phyloP scores from a whole-genome alignment of 2,888 invertebrate species.

The Pilophorus perplexus region DNA sequence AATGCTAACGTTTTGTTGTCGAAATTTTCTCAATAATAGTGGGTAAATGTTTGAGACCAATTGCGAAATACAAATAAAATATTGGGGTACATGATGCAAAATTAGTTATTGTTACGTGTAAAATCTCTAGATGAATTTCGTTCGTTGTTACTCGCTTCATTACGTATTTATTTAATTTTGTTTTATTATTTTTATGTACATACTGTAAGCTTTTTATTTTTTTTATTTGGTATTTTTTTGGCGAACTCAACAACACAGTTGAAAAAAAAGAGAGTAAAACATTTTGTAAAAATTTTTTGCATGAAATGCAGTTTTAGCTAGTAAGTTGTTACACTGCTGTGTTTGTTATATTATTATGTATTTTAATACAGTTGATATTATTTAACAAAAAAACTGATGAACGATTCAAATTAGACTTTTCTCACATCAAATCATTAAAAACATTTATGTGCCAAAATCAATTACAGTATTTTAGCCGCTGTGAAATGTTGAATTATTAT shows the following conservation, averaged over 20 bases:
- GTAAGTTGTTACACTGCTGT: slow-evolving; percentile 40
- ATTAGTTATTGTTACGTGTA: slow-evolving; percentile 33
- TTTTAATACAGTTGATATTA: slow-evolving; percentile 38
- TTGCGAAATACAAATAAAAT: slow-evolving; percentile 6
- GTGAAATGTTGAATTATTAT: slow-evolving; percentile 46
- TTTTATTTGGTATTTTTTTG: slow-evolving; percentile 1
- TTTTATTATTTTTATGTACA: slow-evolving; percentile 14
- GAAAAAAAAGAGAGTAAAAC: slow-evolving; percentile 6
- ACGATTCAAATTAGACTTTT: slow-evolving; percentile 35
- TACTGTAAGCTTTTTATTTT: slow-evolving; percentile 13
- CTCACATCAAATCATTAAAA: slow-evolving; percentile 34
- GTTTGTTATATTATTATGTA: slow-evolving; percentile 40
- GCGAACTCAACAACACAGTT: slow-evolving; percentile 5
- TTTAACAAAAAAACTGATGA: slow-evolving; percentile 28
- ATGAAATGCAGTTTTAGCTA: slow-evolving; percentile 39
- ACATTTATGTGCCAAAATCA: slow-evolving; percentile 45
- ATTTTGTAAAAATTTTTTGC: slow-evolving; percentile 19
- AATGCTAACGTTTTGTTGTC: slow-evolving; percentile 21
- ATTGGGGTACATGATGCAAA: slow-evolving; percentile 25
- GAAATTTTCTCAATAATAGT: slow-evolving; percentile 4
- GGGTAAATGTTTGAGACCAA: slow-evolving; percentile 27
- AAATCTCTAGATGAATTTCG: slow-evolving; percentile 39
- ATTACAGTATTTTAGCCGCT: slow-evolving; percentile 45
- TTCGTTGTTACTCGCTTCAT: slow-evolving; percentile 31
- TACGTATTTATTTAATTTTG: neutral